Percentiles rank a stretch among this genome's conserved stretches.
Conservation (phyloP, 2,797 vertebrate genomes). For the Zalophus californianus region DNA sequence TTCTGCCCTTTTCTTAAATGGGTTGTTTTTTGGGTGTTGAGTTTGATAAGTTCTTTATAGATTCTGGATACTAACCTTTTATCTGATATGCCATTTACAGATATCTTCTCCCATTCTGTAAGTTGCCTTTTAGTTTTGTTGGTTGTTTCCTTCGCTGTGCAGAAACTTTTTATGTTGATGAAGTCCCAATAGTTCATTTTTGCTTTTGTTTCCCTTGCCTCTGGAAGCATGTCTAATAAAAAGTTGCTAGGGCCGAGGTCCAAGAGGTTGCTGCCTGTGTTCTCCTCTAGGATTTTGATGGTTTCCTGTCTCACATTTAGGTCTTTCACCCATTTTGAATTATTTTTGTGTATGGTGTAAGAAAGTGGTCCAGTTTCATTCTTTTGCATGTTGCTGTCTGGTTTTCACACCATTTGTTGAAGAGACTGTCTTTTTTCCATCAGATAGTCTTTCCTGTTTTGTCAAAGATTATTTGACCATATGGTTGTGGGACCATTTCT, state of each 20-base stretch:
- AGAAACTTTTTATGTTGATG: background rate
- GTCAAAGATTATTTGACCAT: background rate
- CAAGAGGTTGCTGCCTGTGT: background rate
- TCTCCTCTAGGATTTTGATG: background rate
- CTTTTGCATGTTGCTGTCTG: background rate
- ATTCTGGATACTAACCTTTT: background rate
- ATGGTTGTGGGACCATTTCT: background rate
- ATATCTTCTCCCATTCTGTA: background rate
- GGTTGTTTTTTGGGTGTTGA: background rate
- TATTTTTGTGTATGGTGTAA: background rate
- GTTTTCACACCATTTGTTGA: background rate
- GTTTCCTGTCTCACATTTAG: background rate
- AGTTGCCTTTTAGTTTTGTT: background rate
- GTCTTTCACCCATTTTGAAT: background rate
- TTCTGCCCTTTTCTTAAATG: background rate
- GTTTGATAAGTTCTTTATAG: background rate
- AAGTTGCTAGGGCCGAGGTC: background rate
- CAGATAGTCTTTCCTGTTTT: background rate
- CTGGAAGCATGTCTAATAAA: background rate
- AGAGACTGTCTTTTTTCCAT: background rate
- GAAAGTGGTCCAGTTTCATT: background rate
- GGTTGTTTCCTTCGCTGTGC: background rate
- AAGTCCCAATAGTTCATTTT: background rate
- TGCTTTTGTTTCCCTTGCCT: background rate
- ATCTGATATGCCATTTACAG: background rate